A percentile compares a stretch with the other conserved stretches of the same genome.
phyloP scores from a whole-genome alignment of 1,140 invertebrate genomes.

The Zaprionus vittiger region DNA sequence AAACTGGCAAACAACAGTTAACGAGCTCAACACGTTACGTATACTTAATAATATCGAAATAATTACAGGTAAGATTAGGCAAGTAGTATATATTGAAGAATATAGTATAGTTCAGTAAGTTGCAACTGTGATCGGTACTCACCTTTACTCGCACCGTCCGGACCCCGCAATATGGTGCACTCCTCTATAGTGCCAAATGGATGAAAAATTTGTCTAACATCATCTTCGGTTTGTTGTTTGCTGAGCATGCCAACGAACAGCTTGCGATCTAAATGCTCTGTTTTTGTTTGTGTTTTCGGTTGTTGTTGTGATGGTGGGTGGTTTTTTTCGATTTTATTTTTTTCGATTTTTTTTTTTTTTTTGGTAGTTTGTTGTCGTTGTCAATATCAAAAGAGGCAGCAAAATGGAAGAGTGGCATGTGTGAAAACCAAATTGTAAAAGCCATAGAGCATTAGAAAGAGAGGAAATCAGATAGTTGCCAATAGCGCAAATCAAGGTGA shows the following conservation, averaged over 20 bases:
- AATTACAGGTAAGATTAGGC: constrained; percentile 11
- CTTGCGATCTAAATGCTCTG: constrained; percentile 93
- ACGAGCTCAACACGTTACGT: constrained; percentile 74
- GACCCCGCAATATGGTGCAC: constrained; percentile 98
- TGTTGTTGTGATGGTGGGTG: constrained; percentile 10
- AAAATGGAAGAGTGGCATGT: constrained; percentile 81
- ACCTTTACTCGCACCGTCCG: constrained; percentile 98
- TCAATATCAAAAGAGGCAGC: constrained; percentile 75
- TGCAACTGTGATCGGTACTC: constrained; percentile 81
- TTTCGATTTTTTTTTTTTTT: constrained; percentile 23
- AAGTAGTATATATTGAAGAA: constrained; percentile 20
- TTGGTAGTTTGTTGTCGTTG: constrained; percentile 32
- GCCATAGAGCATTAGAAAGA: constrained; percentile 68
- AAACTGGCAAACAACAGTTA: constrained; percentile 70
- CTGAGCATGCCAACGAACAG: constrained; percentile 99
- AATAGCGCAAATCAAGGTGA: constrained; percentile 53
- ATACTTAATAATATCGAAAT: constrained; percentile 52
- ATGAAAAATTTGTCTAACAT: constrained; percentile 98
- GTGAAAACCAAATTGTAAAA: constrained; percentile 64
- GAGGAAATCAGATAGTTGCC: constrained; percentile 32
- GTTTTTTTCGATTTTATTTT: constrained; percentile 39
- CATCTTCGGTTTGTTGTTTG: constrained; percentile 99
- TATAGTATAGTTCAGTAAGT: constrained; percentile 11
- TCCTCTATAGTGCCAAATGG: constrained; percentile 99
- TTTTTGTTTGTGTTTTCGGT: constrained; percentile 45